phyloP scores from a whole-genome alignment of 2,888 invertebrate genomes.

The Tenthredo notha region DNA sequence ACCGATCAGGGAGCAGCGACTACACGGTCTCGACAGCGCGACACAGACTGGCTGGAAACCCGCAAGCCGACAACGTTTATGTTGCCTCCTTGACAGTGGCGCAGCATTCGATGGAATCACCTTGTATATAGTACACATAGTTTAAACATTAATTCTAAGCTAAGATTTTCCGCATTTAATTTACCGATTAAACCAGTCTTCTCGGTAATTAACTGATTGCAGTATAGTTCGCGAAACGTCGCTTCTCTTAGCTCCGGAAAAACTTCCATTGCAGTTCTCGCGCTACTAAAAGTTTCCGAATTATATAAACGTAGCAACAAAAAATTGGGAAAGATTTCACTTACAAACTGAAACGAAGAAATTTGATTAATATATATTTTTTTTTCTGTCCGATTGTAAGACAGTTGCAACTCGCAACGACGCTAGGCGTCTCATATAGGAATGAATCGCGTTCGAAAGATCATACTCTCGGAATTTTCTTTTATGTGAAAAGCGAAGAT shows the following conservation, averaged over 20 bases:
- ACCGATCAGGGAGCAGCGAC: slow-evolving; percentile 35
- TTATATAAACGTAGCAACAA: too few relatives aligned
- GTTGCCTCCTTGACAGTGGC: slow-evolving; percentile 52
- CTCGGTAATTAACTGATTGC: background rate
- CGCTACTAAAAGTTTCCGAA: background rate
- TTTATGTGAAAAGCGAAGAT: background rate
- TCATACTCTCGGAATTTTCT: background rate
- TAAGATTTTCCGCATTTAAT: background rate
- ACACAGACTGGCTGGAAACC: slow-evolving; percentile 47
- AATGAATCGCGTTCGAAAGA: background rate
- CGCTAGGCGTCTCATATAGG: too few relatives aligned
- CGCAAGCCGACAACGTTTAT: slow-evolving; percentile 53
- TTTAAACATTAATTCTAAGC: background rate
- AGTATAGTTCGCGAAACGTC: background rate
- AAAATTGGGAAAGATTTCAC: too few relatives aligned
- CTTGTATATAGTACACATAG: slow-evolving; percentile 15
- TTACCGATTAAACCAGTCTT: background rate
- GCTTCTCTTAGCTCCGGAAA: background rate
- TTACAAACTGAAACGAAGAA: background rate
- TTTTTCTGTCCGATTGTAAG: background rate
- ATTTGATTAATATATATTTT: background rate
- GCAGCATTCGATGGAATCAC: slow-evolving; percentile 48
- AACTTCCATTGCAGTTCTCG: background rate
- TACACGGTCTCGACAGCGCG: slow-evolving; percentile 51
- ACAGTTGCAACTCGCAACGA: too few relatives aligned